Evolutionary conservation across 2,113 vertebrate species (phyloP).

Genomic region (Tragelaphus scriptus): DNA sequence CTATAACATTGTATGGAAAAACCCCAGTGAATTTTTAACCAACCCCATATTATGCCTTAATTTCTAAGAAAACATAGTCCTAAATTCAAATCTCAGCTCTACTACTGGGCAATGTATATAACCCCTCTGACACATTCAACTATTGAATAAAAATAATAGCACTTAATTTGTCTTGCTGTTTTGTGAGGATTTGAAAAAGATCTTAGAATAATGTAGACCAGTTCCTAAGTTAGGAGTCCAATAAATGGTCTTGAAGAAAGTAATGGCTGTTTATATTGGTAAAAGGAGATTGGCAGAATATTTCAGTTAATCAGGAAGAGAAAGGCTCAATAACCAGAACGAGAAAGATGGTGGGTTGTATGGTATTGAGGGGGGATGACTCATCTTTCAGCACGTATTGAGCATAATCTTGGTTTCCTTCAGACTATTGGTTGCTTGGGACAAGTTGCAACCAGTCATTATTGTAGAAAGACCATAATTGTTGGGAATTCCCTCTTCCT

Average conservation of each 20-base stretch:
- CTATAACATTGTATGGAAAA: not conserved
- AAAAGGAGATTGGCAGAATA: not conserved
- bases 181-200: not conserved
- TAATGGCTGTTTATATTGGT: not conserved
- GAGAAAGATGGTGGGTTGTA: not conserved
- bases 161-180: not conserved
- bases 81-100: not conserved
- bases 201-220: not conserved
- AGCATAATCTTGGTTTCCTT: not conserved
- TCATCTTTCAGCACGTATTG: not conserved
- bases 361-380: not conserved
- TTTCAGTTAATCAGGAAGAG: not conserved
- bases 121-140: not conserved
- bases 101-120: not conserved
- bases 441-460: not conserved
- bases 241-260: not conserved
- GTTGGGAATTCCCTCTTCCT: not conserved
- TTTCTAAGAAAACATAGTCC: not conserved
- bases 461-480: not conserved
- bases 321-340: not conserved
- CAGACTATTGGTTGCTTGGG: not conserved
- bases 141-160: not conserved
- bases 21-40: not conserved
- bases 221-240: not conserved
- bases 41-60: not conserved